A percentile compares a stretch with the other conserved stretches of the same genome.
These are phyloP conservation scores for Notiomystis cincta DNA, from an alignment of 2,113 vertebrate genomes.

Conservation along the genomic window DNA sequence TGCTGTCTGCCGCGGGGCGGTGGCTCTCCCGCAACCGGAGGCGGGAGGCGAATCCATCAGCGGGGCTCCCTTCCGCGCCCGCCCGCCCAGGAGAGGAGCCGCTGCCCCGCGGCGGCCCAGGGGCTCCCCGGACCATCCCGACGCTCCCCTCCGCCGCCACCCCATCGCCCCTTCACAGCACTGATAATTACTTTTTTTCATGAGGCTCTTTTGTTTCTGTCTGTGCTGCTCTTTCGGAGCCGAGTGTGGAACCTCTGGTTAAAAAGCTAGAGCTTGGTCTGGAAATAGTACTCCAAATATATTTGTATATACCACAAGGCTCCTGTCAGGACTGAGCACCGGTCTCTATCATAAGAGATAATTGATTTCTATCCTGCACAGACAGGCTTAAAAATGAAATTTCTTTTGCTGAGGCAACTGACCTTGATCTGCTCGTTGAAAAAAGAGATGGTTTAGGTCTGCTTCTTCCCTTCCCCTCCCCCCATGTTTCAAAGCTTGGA, in stretches of 20 bases:
- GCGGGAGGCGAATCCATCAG: background rate
- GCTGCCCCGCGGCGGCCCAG: background rate
- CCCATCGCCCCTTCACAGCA: background rate
- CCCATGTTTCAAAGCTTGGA: background rate
- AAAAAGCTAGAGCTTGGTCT: background rate
- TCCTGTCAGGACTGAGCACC: background rate
- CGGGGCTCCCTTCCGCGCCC: too few species aligned
- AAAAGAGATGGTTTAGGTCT: background rate
- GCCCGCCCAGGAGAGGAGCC: background rate
- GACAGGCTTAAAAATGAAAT: conserved; percentile 46
- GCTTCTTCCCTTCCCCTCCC: background rate
- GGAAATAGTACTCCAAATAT: background rate
- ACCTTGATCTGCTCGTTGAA: conserved; percentile 15
- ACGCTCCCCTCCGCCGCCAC: background rate
- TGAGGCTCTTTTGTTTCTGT: background rate
- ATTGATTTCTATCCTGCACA: conserved; percentile 39
- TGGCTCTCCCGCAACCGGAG: too few species aligned
- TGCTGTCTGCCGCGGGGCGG: background rate
- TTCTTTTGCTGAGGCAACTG: conserved; percentile 24
- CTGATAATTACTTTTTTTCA: background rate
- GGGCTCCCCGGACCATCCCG: background rate
- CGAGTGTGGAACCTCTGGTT: background rate
- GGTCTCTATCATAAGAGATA: background rate
- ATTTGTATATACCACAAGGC: background rate
- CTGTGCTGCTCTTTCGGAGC: background rate